Evolutionary conservation across 2,113 vertebrate genomes (phyloP), one percentile per base, ranked within the genome.

Genomic region (Raphicerus campestris): DNA sequence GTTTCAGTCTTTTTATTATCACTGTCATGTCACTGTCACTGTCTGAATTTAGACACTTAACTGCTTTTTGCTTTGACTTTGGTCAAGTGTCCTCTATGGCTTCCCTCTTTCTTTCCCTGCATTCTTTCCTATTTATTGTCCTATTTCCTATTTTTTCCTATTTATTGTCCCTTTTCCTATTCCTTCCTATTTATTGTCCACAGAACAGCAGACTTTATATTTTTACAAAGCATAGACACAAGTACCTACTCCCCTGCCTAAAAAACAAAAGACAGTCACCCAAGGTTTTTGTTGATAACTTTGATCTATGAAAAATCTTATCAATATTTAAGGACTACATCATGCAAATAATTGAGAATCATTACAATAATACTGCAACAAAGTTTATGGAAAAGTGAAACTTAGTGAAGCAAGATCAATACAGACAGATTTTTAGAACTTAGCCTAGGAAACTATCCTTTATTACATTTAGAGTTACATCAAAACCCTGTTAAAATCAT

Each of bases 371-470:
- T 22, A 32, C 56, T 97, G 63, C 75, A 96, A 93, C 86, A 93
- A 97, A 97, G 66, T 87, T 94, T 93, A 93, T 66, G 51, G 70
- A 97, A 98, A 97, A 30, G 83, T 93, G 30, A 58, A 85, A 24
- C n/a, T 83, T 92, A 96, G 70, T 89, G 45, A 96, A 93, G 70
- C 28, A 97, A 96, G 85, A 96, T 77, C 96, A 97, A 80, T 70
- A 55, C 42, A 97, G 88, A 78, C 32, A 56, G 60, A 89, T 94
- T 84, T 77, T 66, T 78, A 96, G 2, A 91, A 51, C 3, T n/a
- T 53, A 42, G 63, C 66, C 88, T 70, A 73, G 81, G 82, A 97
- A 96, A 6, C 63, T 61, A 89, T 66, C 20, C n/a, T 95, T 94
- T 95, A 90, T 96, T 91, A 91, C 45, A 53, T 4, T 95, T 90